Evolutionary conservation across 2,797 vertebrate species (phyloP), one percentile per base, ranked within the genome.

Genomic region (Mycteria americana): DNA sequence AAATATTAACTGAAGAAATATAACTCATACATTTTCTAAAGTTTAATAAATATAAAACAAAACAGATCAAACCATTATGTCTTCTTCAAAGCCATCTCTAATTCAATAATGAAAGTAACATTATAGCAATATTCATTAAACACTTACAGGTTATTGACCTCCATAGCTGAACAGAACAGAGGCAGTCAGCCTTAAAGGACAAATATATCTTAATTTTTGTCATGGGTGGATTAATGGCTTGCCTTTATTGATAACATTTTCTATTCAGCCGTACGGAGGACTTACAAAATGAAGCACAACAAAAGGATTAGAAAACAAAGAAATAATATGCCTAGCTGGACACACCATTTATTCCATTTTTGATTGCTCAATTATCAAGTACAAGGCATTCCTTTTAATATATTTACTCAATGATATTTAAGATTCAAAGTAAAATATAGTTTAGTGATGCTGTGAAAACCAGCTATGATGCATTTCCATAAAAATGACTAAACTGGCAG

Each of bases 161-260:
- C 93, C 88, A 92, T 96, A 95, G 93, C 64, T 96, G 94, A 96
- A 95, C 64, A 96, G 95, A 93, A 90, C 92, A 90, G 96, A 97
- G n/a, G 88, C 91, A 97, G 94, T 95, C 93, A 96, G 64, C 95
- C 94, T 95, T 96, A 96, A 96, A 97, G 95, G 95, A 96, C 88
- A 97, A 97, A 97, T 96, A 94, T 97, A 97, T 95, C 95, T 97
- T 97, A 97, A 97, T 96, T 93, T 97, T 97, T 97, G 85, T 97
- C 94, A 95, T 92, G 88, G 85, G 74, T 95, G 89, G 92, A 96
- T 97, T 97, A 97, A 97, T 97, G 88, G 41, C 74, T 91, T 92
- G 72, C 85, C 69, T 97, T 98, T 97, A 97, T 93, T 97, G 96
- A 96, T 97, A 97, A 96, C 68, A 93, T 96, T 97, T 97, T 96